phyloP scores from a whole-genome alignment of 1,140 invertebrate species.

The Solenopsis fugax region DNA sequence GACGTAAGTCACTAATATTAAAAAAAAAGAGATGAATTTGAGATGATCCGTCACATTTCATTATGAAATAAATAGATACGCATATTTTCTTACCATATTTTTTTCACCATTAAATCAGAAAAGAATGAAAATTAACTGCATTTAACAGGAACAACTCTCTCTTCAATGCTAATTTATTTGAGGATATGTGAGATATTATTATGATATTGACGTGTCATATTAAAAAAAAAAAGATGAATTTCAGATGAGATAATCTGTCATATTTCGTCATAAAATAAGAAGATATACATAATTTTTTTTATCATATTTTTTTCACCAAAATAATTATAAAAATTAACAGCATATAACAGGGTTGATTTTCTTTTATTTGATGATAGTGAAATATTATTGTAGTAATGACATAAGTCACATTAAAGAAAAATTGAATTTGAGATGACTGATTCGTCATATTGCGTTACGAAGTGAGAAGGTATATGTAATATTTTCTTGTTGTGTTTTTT shows the following conservation, averaged over 20 bases:
- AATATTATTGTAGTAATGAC: slow-evolving; percentile 29
- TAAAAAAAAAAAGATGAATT: too few relatives aligned
- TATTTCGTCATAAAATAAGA: too few relatives aligned
- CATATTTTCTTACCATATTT: not conserved
- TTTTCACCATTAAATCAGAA: not conserved
- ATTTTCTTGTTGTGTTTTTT: not conserved
- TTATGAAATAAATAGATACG: not conserved
- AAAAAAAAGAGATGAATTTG: slow-evolving; percentile 24
- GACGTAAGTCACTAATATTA: not conserved
- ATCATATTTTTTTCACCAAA: too few relatives aligned
- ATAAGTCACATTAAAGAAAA: not conserved
- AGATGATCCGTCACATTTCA: not conserved
- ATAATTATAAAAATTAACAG: too few relatives aligned
- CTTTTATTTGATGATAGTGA: slow-evolving; percentile 27
- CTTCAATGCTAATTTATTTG: too few relatives aligned
- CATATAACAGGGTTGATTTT: not conserved
- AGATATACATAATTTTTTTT: too few relatives aligned
- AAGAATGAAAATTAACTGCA: too few relatives aligned
- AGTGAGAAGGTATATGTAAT: not conserved
- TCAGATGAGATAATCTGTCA: too few relatives aligned
- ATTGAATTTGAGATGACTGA: slow-evolving; percentile 27
- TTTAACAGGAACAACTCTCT: too few relatives aligned
- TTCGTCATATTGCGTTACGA: not conserved
- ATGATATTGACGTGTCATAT: too few relatives aligned
- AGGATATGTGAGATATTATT: too few relatives aligned